Conservation (phyloP, 2,888 invertebrate species). For the Escarpia spicata region DNA sequence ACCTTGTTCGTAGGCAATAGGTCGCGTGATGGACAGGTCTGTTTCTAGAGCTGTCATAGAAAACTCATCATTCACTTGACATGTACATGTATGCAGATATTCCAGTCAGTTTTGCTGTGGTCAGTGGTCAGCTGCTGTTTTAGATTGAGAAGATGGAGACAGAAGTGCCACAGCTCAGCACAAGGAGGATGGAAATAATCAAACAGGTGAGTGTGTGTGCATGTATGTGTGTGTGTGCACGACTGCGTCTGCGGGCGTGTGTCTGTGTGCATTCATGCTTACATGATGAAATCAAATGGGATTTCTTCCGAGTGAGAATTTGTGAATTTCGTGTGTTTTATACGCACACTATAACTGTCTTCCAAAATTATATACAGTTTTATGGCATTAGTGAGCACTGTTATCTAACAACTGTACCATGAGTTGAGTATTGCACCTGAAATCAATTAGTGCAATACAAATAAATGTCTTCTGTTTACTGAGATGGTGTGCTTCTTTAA, state of each 20-base stretch:
- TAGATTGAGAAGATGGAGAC: constrained; percentile 50
- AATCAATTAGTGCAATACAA: not conserved
- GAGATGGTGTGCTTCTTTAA: too few species aligned
- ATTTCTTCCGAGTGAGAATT: not conserved
- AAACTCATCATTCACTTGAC: not conserved
- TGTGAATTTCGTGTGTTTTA: too few species aligned
- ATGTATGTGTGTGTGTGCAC: not conserved
- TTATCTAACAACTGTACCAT: not conserved
- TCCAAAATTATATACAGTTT: not conserved
- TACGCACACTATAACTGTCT: too few species aligned
- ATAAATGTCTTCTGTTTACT: too few species aligned
- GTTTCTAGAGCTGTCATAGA: not conserved
- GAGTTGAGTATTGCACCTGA: not conserved
- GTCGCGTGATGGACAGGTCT: too few species aligned
- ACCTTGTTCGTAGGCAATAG: too few species aligned
- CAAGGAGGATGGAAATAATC: constrained; percentile 48
- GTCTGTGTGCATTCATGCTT: not conserved
- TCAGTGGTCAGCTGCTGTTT: constrained; percentile 26
- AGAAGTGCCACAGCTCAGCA: constrained; percentile 47
- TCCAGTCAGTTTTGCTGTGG: not conserved
- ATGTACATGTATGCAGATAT: not conserved
- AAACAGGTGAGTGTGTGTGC: constrained; percentile 43
- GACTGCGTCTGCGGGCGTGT: not conserved
- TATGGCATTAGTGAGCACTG: not conserved
- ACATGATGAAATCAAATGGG: not conserved